Percentiles rank a stretch among this genome's conserved stretches.
Conservation (phyloP, 2,113 vertebrate species). For the Calonectris borealis region DNA sequence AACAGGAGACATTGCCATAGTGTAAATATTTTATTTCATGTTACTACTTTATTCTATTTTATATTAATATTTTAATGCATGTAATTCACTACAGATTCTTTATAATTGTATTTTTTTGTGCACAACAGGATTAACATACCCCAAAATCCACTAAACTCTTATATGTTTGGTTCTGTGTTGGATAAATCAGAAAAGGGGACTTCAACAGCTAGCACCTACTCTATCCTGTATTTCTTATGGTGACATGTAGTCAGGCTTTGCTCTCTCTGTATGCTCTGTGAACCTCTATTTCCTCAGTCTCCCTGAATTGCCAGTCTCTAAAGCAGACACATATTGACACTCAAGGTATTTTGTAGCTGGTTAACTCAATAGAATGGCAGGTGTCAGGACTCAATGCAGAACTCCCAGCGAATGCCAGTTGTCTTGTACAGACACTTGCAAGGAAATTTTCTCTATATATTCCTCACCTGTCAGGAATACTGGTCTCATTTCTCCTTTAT, state of each 20-base stretch:
- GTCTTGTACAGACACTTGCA: background rate
- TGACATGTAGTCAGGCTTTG: background rate
- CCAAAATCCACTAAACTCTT: background rate
- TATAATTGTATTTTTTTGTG: fast-evolving
- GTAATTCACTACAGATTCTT: background rate
- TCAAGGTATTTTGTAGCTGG: background rate
- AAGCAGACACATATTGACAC: background rate
- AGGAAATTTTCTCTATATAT: background rate
- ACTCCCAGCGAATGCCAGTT: background rate
- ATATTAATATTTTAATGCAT: background rate
- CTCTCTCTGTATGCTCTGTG: background rate
- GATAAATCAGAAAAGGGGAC: background rate
- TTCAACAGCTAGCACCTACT: background rate
- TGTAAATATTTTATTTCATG: background rate
- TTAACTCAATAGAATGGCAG: background rate
- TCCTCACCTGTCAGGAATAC: background rate
- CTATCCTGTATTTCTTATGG: background rate
- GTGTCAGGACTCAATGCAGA: background rate
- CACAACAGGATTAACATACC: background rate
- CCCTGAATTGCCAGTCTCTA: background rate
- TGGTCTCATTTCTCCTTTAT: background rate
- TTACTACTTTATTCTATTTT: background rate
- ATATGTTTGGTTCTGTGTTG: background rate
- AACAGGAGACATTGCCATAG: background rate
- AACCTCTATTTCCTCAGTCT: background rate